Conservation (phyloP, 2,797 vertebrate genomes). For the Pseudochirops corinnae region DNA sequence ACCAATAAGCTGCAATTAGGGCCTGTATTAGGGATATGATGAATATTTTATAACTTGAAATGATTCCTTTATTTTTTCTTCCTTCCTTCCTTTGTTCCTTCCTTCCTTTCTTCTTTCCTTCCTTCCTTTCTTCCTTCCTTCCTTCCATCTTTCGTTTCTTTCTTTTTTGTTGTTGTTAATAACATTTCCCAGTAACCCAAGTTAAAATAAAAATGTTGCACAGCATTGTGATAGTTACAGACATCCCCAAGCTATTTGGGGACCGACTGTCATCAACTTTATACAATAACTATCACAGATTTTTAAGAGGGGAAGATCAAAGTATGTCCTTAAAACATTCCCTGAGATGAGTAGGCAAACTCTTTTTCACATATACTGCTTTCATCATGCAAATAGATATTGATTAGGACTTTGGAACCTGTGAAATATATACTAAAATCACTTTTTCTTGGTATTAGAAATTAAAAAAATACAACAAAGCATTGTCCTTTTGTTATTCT, state of each 20-base stretch:
- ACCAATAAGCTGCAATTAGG: too few relatives aligned
- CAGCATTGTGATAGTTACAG: background rate
- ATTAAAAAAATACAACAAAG: background rate
- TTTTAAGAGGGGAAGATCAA: background rate
- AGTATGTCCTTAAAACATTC: background rate
- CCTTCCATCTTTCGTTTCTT: rapidly evolving
- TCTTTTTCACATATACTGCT: background rate
- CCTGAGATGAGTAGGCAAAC: background rate
- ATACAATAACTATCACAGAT: background rate
- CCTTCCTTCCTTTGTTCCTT: too few relatives aligned
- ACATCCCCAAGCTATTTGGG: background rate
- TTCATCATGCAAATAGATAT: background rate
- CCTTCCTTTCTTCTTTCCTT: rapidly evolving
- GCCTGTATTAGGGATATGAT: constrained; percentile 14
- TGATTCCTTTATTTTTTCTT: background rate
- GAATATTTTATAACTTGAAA: constrained; percentile 7
- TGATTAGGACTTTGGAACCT: background rate
- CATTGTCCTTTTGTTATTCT: background rate
- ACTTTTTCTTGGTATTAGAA: constrained; percentile 3
- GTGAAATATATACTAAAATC: background rate
- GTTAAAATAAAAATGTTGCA: background rate
- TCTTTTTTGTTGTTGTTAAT: background rate
- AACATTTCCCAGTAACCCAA: background rate
- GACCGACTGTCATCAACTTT: background rate
- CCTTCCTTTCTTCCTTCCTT: too few relatives aligned